Base-by-base conservation (phyloP, 2,888 invertebrate genomes). In the Campoplex nolae region DNA sequence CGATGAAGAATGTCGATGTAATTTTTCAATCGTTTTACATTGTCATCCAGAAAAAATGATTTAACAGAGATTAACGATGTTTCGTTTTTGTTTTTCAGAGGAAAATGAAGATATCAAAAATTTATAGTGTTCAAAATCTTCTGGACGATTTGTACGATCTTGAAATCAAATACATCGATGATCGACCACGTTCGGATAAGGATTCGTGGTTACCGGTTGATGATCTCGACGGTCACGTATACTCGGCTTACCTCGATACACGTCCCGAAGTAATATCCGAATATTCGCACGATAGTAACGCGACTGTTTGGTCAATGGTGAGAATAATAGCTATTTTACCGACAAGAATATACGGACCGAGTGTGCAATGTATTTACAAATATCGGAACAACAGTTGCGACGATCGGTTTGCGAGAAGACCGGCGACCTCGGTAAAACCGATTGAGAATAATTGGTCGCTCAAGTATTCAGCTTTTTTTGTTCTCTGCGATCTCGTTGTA, bases 381-480 rank as follows among this genome's bases (percentile, higher is more conserved):
- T 90, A 86, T 51, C 90, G 91, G 87, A 89, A 7, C 58, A 88
- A 87, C 11, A 42, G 28, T 11, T 13, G 54, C 9, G 32, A 71
- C 32, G 54, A 67, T 4, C 18, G 8, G 2, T 23, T 54, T 35
- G 3, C 92, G 93, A 89, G 94, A 92, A 90, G 91, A 16, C 84
- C 89, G 23, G 93, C 94, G 1, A 92, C 93, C 80, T 91, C 92
- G 88, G 94, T 94, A 51, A 92, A 92, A 51, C 92, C 95, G 58
- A 94, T 95, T 86, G 92, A 94, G 32, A 95, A 95, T 65, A 94
- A 95, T 89, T 95, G 95, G 93, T 93, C 94, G 65, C 92, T 95
- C n/a, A 92, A 92, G 51, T 95, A 94, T 90, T 93, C 94, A 3
- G 94, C 94, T 0, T 95, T 93, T 90, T 94, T 93, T 77, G 92